Evolutionary conservation across 2,797 vertebrate genomes (phyloP).

Genomic region (Ciconia nigra): DNA sequence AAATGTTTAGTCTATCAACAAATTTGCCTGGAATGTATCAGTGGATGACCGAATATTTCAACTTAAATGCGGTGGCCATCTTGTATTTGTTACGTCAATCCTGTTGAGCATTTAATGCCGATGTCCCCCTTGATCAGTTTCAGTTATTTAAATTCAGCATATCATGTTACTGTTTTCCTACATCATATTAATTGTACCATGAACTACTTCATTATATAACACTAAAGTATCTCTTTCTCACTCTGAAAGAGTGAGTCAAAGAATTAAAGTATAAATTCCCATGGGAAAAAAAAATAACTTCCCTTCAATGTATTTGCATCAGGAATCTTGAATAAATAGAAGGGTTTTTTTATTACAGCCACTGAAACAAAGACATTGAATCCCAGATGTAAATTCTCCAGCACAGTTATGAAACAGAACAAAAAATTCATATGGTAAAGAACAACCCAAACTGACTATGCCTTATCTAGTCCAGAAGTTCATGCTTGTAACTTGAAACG

Average conservation of each 20-base stretch:
- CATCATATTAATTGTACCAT: slow-evolving; percentile 69
- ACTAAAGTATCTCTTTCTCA: slow-evolving; percentile 40
- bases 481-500: neutral
- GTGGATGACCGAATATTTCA: slow-evolving; percentile 43
- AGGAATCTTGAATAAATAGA: slow-evolving; percentile 51
- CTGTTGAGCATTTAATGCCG: slow-evolving; percentile 60
- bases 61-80: slow-evolving; percentile 53
- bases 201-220: slow-evolving; percentile 69
- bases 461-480: neutral
- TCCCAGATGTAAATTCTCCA: neutral
- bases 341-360: slow-evolving; percentile 10
- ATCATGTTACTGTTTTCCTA: slow-evolving; percentile 60
- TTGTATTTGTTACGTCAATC: slow-evolving; percentile 66
- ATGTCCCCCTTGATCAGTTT: slow-evolving; percentile 64
- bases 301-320: slow-evolving; percentile 33
- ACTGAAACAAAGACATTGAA: slow-evolving; percentile 37
- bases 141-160: slow-evolving; percentile 69
- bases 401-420: slow-evolving; percentile 18
- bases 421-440: neutral
- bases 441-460: neutral
- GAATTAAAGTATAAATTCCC: slow-evolving; percentile 30
- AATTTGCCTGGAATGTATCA: slow-evolving; percentile 69
- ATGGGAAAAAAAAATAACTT: neutral
- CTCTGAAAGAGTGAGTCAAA: slow-evolving; percentile 23
- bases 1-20: slow-evolving; percentile 74